Evolutionary conservation across 2,888 invertebrate genomes (phyloP), one percentile per base, ranked within the genome.

Genomic region (Isoperla grammatica): DNA sequence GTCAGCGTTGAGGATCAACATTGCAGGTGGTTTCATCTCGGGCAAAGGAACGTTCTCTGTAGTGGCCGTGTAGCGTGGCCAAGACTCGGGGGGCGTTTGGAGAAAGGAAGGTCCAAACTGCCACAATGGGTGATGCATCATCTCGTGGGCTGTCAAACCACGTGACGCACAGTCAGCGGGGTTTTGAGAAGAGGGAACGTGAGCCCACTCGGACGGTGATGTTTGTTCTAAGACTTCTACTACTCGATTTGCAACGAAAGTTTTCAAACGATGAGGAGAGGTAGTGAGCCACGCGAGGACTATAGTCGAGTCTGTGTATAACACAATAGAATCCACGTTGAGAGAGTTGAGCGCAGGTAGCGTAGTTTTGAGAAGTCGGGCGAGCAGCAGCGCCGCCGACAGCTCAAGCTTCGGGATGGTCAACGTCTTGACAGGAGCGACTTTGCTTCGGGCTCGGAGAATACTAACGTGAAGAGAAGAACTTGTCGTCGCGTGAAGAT

Each of bases 91-190:
- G n/a, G 40, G 12, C 4, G 40, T 6, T 40, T 40, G 40, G 4
- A 40, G 40, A 40, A 40, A 12, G 40, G 40, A n/a, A 5, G 66
- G 67, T 2, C 68, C 68, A 2, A 59, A 43, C 68, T 66, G 67
- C 66, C 66, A 68, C n/a, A 68, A 54, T 0, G 39, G n/a, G 42
- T 65, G 64, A 1, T 54, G 29, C 9, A 57, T 2, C 1, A 67
- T 57, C 43, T 67, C 66, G 1, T 35, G 12, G 0, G 64, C 61
- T 1, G 59, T 15, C 1, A 67, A 37, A 12, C 71, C 71, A 39
- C 71, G 48, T 0, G 70, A 71, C 1, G 69, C 64, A 11, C 67
- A 65, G 58, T 71, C 70, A n/a, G 70, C 69, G 0, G 71, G 69
- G 56, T 72, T 72, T 5, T 64, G 55, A 22, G 62, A 56, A 5